These are phyloP conservation scores for Hoplostethus mediterraneus DNA, from an alignment of 2,797 vertebrate genomes.

Conservation along the genomic window DNA sequence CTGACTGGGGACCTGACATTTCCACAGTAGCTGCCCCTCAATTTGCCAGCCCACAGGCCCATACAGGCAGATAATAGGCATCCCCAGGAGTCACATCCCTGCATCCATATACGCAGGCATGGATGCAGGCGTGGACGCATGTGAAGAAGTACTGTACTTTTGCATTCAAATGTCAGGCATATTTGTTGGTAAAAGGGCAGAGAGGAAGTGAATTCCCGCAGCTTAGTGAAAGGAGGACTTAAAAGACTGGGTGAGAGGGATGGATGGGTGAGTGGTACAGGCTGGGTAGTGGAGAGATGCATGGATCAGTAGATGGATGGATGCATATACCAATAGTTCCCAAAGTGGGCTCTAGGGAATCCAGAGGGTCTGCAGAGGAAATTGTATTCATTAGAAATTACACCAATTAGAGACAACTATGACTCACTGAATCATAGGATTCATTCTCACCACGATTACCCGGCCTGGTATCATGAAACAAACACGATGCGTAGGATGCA, in stretches of 20 bases:
- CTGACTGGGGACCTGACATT: slow-evolving; percentile 55
- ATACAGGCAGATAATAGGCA: slow-evolving; percentile 51
- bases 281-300: background rate
- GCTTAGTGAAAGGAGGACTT: no score
- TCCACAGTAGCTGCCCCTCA: slow-evolving; percentile 47
- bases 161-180: slow-evolving; percentile 58
- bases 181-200: slow-evolving; percentile 44
- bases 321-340: no score
- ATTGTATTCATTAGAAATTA: no score
- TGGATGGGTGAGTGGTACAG: background rate
- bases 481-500: no score
- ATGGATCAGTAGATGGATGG: background rate
- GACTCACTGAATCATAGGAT: no score
- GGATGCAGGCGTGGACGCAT: slow-evolving; percentile 31
- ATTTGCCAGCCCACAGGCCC: slow-evolving; percentile 51
- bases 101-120: slow-evolving; percentile 29
- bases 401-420: no score
- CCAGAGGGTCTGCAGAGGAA: no score
- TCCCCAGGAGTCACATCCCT: slow-evolving; percentile 48
- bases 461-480: no score
- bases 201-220: background rate
- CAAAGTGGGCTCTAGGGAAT: no score
- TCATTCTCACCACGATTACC: no score
- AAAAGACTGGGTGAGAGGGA: background rate
- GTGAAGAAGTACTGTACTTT: slow-evolving; percentile 12